Base-by-base conservation (phyloP, 2,113 vertebrate species). In the Gnathonemus echidnorhynchus region DNA sequence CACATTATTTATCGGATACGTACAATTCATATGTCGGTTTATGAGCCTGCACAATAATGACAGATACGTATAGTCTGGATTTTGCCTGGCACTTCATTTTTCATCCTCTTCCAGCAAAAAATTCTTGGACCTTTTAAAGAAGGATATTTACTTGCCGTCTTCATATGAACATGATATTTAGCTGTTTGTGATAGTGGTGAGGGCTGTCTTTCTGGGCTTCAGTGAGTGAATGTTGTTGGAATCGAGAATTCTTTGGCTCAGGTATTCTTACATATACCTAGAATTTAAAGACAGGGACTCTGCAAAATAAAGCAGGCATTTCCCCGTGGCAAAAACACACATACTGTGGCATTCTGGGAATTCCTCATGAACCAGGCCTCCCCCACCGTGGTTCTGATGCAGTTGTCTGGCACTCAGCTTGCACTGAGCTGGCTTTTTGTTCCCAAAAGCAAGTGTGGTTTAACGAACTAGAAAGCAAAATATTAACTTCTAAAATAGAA, bases 401-500 rank as follows among this genome's bases (percentile, higher is more conserved):
- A 11, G 46, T n/a, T 48, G 19, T 46, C 11, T 13, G 45, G 49
- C 21, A 86, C n/a, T 27, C 24, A 27, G 46, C 24, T 48, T n/a
- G 39, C 85, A 86, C 6, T 49, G 17, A n/a, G 24, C 46, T 46
- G 45, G 1, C 24, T 48, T 86, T 50, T 50, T 49, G 7, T 86
- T 49, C 11, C 86, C 48, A 87, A 87, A 42, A 35, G 56, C n/a
- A 56, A 87, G 27, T 39, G 49, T 39, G 17, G 50, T 56, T 87
- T 50, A 86, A 50, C 84, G 31, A 10, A 53, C 24, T 56, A 21
- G n/a, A 56, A 84, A 84, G 77, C 21, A 50, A 15, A 19, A 8
- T 27, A 85, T 58, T 84, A 56, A 48, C 89, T 89, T 46, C 56
- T 84, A 13, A 42, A 84, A 42, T 85, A 24, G 31, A 83, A 89